Percentiles rank a stretch among this genome's conserved stretches.
Conservation (phyloP, 2,888 invertebrate genomes). For the Ophion ventricosus region DNA sequence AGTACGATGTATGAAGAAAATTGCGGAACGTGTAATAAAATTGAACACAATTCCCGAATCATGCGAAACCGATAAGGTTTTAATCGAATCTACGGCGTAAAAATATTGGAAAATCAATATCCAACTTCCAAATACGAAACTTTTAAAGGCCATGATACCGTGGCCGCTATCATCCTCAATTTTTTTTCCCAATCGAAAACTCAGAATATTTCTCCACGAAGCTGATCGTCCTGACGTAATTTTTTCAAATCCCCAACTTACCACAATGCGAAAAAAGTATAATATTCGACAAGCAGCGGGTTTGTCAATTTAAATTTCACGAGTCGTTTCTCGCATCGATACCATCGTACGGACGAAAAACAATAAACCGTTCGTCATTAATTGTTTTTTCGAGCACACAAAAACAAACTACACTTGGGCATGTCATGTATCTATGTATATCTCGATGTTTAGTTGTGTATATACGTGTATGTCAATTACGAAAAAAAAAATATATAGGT, state of each 20-base stretch:
- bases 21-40: background rate
- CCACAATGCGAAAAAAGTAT: background rate
- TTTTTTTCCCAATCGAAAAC: background rate
- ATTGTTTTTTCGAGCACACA: conserved; percentile 61
- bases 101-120: background rate
- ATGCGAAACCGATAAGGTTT: background rate
- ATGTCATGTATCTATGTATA: conserved; percentile 56
- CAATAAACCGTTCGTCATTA: conserved; percentile 42
- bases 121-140: background rate
- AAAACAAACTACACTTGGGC: conserved; percentile 40
- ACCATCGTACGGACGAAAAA: background rate
- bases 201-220: background rate
- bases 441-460: conserved; percentile 65
- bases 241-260: background rate
- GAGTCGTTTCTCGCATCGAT: conserved; percentile 2
- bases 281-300: background rate
- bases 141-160: background rate
- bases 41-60: background rate
- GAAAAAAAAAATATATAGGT: conserved; percentile 50
- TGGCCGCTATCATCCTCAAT: background rate
- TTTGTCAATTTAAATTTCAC: background rate
- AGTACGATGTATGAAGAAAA: too few relatives aligned
- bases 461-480: conserved; percentile 58
- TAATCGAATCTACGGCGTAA: background rate
- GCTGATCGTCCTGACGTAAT: background rate